Evolutionary conservation across 2,888 invertebrate species (phyloP).

Genomic region (Lydus trimaculatus): DNA sequence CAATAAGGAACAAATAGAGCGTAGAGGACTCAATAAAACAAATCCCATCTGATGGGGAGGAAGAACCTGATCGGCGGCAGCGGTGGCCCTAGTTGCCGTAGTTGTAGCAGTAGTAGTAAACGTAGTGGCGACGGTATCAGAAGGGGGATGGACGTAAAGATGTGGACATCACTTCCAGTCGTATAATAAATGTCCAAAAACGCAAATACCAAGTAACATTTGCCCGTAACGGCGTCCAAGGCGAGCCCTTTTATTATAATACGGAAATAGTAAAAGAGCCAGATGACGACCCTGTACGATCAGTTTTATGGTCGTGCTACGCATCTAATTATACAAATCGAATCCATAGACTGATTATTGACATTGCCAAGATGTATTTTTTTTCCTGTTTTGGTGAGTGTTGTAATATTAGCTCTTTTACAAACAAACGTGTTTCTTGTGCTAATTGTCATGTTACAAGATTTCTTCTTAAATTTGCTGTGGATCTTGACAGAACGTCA

Average conservation of each 20-base stretch:
- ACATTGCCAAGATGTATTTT: not conserved
- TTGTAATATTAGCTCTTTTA: not conserved
- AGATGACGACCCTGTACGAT: constrained; percentile 63
- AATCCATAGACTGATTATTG: constrained; percentile 38
- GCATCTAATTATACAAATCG: constrained; percentile 59
- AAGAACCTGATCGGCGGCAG: constrained; percentile 31
- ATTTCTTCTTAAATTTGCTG: not conserved
- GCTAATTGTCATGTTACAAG: not conserved
- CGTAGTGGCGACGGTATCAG: constrained; percentile 27
- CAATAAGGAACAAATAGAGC: constrained; percentile 61
- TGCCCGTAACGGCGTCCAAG: constrained; percentile 60
- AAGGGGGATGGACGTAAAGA: constrained; percentile 40
- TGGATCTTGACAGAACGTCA: not conserved
- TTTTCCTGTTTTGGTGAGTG: constrained; percentile 10
- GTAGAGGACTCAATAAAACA: constrained; percentile 60
- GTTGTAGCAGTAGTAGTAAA: no score
- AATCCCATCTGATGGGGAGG: constrained; percentile 56
- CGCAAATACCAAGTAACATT: constrained; percentile 62
- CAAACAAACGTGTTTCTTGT: constrained; percentile 1
- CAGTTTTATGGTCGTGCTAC: constrained; percentile 55
- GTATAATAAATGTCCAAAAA: constrained; percentile 61
- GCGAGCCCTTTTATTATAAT: constrained; percentile 70
- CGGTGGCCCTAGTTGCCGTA: no score
- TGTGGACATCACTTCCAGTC: constrained; percentile 54
- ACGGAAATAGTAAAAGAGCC: constrained; percentile 69